Base-by-base conservation (phyloP, 2,888 invertebrate species). In the Hypena proboscidalis region DNA sequence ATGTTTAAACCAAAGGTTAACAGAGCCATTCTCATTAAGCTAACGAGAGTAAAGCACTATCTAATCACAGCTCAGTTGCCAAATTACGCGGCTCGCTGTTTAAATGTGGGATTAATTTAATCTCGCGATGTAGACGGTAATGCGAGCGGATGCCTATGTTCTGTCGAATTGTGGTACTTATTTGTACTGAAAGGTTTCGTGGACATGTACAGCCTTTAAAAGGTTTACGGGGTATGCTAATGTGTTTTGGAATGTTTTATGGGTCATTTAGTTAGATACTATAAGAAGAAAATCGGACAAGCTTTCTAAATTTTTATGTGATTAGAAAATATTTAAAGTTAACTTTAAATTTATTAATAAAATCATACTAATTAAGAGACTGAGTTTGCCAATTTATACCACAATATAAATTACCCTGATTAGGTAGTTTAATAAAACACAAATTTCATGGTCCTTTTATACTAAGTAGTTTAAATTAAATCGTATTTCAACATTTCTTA, bases 11-110 rank as follows among this genome's bases (percentile, higher is more conserved):
- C 74, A 74, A 78, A 82, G 82, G 83, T 83, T 85, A 83, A 82
- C 83, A 83, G 80, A 79, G 80, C 80, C 68, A 73, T 82, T 76
- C 81, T 86, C 85, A 86, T 90, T 86, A 84, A 70, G 76, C 74
- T 85, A 90, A 88, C 85, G 83, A 85, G 86, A 74, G 76, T 74
- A 75, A 80, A 83, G 83, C 85, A 85, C 86, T 87, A 85, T 88
- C 88, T 89, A 88, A 89, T 89, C 87, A 86, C 81, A 80, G 83
- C 69, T 80, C 78, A 82, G 83, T 85, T 90, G 89, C 88, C 89
- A 89, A 90, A 90, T 89, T 88, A 85, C 82, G 82, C 82, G 81
- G 83, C 80, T 75, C 74, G 72, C 77, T 83, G 83, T 87, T 84
- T 81, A 83, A 85, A 85, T 82, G 85, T 80, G 72, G 82, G 80